phyloP scores from a whole-genome alignment of 2,113 vertebrate genomes.

The Corythornis madagascariensis region DNA sequence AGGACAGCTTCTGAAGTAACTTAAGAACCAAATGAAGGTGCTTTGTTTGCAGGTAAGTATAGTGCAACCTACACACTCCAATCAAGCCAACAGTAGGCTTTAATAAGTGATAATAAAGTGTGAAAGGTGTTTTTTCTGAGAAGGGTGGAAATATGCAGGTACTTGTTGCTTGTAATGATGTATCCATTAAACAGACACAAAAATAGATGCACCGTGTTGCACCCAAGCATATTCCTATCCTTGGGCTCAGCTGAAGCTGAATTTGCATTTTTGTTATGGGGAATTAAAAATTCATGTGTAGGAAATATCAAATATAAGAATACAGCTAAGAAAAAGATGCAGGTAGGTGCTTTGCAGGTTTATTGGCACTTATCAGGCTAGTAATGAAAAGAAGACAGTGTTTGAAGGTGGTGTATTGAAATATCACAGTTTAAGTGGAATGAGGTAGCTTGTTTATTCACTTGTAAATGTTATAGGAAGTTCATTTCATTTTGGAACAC shows the following conservation, averaged over 20 bases:
- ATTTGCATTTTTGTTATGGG: background rate
- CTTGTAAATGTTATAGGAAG: background rate
- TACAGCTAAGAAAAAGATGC: background rate
- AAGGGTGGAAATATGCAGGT: background rate
- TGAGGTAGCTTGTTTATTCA: background rate
- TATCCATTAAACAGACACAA: conserved; percentile 6
- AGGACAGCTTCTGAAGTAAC: conserved; percentile 6
- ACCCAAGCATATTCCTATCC: background rate
- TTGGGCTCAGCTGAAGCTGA: background rate
- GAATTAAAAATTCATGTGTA: background rate
- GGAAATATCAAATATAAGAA: background rate
- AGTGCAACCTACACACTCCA: conserved; percentile 60
- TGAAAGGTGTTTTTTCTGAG: conserved; percentile 28
- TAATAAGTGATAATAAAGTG: conserved; percentile 38
- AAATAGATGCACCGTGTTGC: background rate
- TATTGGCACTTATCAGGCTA: background rate
- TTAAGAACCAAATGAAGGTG: conserved; percentile 40
- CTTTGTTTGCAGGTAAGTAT: conserved; percentile 55
- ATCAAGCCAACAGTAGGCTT: conserved; percentile 49
- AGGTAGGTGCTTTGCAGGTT: background rate
- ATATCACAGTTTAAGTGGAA: background rate
- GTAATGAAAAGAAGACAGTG: background rate
- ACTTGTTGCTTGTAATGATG: conserved; percentile 21
- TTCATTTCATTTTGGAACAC: background rate
- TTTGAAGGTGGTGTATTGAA: background rate